phyloP scores from a whole-genome alignment of 2,888 invertebrate genomes.

The Synergus japonicus region DNA sequence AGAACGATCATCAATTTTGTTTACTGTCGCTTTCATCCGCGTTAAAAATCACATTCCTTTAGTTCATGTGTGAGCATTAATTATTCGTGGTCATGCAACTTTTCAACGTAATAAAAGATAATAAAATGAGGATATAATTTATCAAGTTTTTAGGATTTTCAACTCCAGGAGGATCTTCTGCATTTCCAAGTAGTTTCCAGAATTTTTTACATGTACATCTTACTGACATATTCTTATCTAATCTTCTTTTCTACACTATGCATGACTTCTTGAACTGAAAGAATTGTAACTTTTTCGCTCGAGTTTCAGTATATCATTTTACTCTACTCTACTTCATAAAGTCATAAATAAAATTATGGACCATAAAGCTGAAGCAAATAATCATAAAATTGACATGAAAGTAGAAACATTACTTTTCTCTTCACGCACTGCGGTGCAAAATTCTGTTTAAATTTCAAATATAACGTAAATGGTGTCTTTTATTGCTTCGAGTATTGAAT shows the following conservation, averaged over 20 bases:
- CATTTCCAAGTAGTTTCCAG: no score
- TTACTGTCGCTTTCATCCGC: slow-evolving; percentile 25
- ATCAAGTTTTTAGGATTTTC: neutral
- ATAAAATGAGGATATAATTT: neutral
- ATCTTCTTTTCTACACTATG: neutral
- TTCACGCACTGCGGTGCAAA: neutral
- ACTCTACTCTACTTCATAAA: slow-evolving; percentile 2
- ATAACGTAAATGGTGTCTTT: neutral
- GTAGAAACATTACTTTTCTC: neutral
- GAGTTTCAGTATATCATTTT: slow-evolving; percentile 1
- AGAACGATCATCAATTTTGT: slow-evolving; percentile 38
- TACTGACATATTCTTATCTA: neutral
- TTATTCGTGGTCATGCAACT: neutral
- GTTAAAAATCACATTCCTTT: slow-evolving; percentile 6
- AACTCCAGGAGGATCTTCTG: neutral
- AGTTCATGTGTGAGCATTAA: slow-evolving; percentile 1
- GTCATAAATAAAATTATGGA: slow-evolving; percentile 14
- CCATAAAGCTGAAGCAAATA: slow-evolving; percentile 10
- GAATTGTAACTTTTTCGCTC: neutral
- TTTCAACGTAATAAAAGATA: neutral
- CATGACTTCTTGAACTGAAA: slow-evolving; percentile 2
- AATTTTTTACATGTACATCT: no score
- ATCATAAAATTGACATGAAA: slow-evolving; percentile 6
- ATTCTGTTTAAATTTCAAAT: neutral
- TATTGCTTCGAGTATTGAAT: neutral